phyloP scores from a whole-genome alignment of 2,113 vertebrate species.

The Zosterops lateralis region DNA sequence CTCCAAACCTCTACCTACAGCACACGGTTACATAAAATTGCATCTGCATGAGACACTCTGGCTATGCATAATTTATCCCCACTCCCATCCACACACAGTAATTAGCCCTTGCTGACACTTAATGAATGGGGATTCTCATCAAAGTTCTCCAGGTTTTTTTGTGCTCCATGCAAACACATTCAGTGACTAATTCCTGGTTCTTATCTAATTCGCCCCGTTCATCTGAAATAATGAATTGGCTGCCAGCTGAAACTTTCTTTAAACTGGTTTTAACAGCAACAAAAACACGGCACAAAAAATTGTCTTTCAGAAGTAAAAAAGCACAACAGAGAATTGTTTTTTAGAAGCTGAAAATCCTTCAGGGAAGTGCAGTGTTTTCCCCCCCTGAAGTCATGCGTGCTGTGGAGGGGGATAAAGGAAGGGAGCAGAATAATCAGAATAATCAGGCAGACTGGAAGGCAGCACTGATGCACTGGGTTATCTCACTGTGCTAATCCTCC shows the following conservation, averaged over 20 bases:
- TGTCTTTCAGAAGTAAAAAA: not conserved
- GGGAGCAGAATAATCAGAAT: not conserved
- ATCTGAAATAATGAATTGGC: not conserved
- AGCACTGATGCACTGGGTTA: constrained; percentile 21
- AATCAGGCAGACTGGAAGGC: not conserved
- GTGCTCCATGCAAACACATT: not conserved
- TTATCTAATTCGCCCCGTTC: not conserved
- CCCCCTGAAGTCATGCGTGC: not conserved
- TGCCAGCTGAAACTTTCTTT: not conserved
- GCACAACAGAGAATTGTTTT: not conserved
- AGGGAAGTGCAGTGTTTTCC: not conserved
- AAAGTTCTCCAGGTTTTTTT: not conserved
- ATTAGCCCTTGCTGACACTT: not conserved
- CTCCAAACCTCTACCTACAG: not conserved
- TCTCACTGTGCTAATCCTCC: constrained; percentile 73
- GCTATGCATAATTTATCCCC: not conserved
- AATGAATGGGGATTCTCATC: not conserved
- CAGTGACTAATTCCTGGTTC: not conserved
- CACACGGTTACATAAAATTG: not conserved
- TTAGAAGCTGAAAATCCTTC: not conserved
- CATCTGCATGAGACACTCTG: not conserved
- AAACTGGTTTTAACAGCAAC: not conserved
- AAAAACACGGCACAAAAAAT: not conserved
- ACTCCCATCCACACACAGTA: not conserved
- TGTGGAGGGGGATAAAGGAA: not conserved